Evolutionary conservation across 1,140 invertebrate genomes (phyloP).

Genomic region (Venustaconcha ellipsiformis): DNA sequence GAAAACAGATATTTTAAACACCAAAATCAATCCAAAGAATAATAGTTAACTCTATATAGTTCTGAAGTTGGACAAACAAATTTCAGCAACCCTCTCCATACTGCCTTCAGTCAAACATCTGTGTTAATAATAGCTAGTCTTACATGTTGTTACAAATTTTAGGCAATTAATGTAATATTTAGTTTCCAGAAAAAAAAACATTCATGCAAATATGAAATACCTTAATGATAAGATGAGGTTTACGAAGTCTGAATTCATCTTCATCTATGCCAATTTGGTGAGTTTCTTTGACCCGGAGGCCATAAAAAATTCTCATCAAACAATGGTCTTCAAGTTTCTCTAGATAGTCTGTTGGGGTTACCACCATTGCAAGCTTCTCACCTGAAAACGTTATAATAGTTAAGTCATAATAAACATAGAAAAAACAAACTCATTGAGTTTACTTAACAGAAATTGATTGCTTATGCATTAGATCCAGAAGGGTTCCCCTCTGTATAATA

Average conservation of each 20-base stretch:
- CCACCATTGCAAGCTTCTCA: constrained; percentile 1
- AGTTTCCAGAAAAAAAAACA: too few species aligned
- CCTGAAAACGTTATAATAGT: too few species aligned
- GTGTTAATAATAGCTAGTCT: not conserved
- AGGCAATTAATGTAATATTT: too few species aligned
- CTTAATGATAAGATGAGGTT: constrained; percentile 18
- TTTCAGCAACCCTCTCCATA: not conserved
- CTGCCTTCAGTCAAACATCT: not conserved
- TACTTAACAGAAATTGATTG: too few species aligned
- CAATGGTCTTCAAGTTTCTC: constrained; percentile 26
- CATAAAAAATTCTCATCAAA: constrained; percentile 7
- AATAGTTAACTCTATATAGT: not conserved
- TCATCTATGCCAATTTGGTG: constrained; percentile 1
- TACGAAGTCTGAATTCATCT: constrained; percentile 14
- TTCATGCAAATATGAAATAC: not conserved
- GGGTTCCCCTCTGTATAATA: too few species aligned
- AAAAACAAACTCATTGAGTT: too few species aligned
- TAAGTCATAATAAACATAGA: too few species aligned
- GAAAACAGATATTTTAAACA: not conserved
- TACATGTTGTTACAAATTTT: not conserved
- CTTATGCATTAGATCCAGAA: too few species aligned
- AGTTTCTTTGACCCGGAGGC: constrained; percentile 12
- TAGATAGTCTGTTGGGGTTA: not conserved
- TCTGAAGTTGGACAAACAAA: not conserved
- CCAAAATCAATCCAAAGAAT: not conserved